These are phyloP conservation scores for Netelia melanura DNA, from an alignment of 2,888 invertebrate species.

Conservation along the genomic window DNA sequence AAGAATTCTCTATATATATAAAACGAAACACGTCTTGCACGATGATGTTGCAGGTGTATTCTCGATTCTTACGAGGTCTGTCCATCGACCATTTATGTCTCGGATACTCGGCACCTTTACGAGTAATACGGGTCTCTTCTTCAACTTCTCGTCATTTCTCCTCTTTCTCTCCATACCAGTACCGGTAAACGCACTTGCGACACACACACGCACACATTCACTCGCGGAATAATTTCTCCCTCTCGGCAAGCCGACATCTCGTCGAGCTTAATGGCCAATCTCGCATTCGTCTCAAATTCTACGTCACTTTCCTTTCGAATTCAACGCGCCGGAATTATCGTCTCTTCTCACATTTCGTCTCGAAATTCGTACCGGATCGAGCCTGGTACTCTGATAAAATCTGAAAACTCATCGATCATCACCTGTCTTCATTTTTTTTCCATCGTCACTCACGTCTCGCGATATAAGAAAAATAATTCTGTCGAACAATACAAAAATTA, in stretches of 20 bases:
- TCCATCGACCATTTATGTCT: too few relatives aligned
- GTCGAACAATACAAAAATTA: too few relatives aligned
- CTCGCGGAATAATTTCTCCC: conserved; percentile 17
- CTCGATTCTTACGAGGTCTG: too few relatives aligned
- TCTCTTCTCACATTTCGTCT: conserved; percentile 17
- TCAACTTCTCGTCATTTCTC: conserved; percentile 20
- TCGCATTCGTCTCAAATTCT: conserved; percentile 50
- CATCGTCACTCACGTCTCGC: not conserved
- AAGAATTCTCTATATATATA: too few relatives aligned
- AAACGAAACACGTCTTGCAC: too few relatives aligned
- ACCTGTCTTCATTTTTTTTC: not conserved
- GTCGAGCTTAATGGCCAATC: conserved; percentile 48
- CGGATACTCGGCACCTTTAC: too few relatives aligned
- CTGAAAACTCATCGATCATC: not conserved
- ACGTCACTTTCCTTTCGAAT: conserved; percentile 51
- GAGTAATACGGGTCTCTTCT: not conserved
- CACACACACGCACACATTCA: conserved; percentile 42
- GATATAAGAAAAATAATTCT: too few relatives aligned
- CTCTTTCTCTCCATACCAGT: conserved; percentile 15
- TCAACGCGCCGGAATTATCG: conserved; percentile 25
- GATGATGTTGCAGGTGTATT: too few relatives aligned
- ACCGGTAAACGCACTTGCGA: not conserved
- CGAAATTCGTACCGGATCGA: not conserved
- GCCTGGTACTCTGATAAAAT: not conserved
- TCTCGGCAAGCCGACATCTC: not conserved